phyloP scores from a whole-genome alignment of 2,113 vertebrate genomes.

The Cettia cetti region DNA sequence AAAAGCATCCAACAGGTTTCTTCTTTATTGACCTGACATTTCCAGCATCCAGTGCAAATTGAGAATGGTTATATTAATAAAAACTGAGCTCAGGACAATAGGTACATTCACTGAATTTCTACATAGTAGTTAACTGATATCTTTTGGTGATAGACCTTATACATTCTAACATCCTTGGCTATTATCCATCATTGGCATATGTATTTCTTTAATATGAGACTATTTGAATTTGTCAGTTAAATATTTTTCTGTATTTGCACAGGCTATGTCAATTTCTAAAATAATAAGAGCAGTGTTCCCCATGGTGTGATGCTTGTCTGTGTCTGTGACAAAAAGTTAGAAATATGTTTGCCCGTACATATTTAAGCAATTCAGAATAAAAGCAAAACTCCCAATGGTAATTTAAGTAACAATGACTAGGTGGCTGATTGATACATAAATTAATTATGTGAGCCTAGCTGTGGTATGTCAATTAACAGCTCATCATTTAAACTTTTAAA shows the following conservation, averaged over 20 bases:
- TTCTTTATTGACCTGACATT: not conserved
- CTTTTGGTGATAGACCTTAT: not conserved
- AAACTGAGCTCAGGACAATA: not conserved
- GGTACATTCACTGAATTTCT: not conserved
- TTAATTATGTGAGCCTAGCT: not conserved
- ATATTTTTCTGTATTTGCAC: not conserved
- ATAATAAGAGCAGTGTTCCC: not conserved
- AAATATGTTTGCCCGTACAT: not conserved
- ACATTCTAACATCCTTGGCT: not conserved
- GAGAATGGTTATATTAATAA: not conserved
- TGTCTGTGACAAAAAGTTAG: not conserved
- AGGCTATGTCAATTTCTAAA: not conserved
- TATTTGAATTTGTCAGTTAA: not conserved
- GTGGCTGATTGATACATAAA: slow-evolving; percentile 1
- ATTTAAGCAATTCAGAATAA: not conserved
- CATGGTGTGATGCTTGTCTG: not conserved
- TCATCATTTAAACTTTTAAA: slow-evolving; percentile 1
- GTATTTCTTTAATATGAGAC: not conserved
- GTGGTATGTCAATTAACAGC: slow-evolving; percentile 10
- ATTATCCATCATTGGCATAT: not conserved
- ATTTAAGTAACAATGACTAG: not conserved
- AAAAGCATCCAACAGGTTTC: not conserved
- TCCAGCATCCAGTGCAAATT: not conserved
- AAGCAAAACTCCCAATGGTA: not conserved
- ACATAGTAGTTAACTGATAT: not conserved